Evolutionary conservation across 2,797 vertebrate species (phyloP).

Genomic region (Buphagus erythrorhynchus): DNA sequence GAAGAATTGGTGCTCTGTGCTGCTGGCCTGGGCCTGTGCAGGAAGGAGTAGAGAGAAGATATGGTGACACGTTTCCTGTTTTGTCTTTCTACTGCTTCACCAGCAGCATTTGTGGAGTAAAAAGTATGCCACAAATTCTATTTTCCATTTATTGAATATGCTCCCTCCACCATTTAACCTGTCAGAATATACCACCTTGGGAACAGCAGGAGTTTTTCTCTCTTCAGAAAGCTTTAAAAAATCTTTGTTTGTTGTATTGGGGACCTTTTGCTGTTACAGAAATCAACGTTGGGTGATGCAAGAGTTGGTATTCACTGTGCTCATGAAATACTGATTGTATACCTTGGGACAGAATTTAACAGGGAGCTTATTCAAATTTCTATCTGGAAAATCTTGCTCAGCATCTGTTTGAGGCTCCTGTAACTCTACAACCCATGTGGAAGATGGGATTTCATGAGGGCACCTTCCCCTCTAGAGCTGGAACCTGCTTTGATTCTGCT

Average conservation of each 20-base stretch:
- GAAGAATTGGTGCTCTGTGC: background rate
- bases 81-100: background rate
- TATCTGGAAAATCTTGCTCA: background rate
- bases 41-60: background rate
- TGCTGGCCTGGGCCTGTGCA: background rate
- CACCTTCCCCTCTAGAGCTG: background rate
- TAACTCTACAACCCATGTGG: background rate
- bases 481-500: background rate
- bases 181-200: background rate
- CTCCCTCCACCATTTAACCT: background rate
- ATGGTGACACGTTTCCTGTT: background rate
- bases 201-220: background rate
- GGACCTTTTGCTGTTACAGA: background rate
- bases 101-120: background rate
- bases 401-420: background rate
- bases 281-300: accelerated
- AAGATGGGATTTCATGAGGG: background rate
- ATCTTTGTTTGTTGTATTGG: background rate
- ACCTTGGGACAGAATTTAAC: background rate
- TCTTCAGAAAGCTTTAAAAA: background rate
- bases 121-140: background rate
- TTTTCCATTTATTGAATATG: background rate
- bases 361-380: background rate
- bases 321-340: background rate
- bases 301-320: background rate